Conservation (phyloP, 2,797 vertebrate genomes). For the Scyliorhinus canicula region DNA sequence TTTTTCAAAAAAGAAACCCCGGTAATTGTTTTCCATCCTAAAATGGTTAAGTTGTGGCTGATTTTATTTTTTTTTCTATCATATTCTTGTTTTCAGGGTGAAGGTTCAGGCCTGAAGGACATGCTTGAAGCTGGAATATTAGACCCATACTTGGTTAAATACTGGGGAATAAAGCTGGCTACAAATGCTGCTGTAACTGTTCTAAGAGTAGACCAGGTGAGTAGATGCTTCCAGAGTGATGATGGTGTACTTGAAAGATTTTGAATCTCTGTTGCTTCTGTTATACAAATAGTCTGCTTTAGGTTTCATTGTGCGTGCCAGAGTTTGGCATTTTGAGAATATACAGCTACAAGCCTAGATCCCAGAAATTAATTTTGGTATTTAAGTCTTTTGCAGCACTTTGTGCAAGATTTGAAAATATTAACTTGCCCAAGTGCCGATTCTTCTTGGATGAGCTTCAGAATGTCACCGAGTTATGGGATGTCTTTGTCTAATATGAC, state of each 20-base stretch:
- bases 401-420: no score
- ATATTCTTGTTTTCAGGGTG: slow-evolving; percentile 62
- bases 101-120: slow-evolving; percentile 79
- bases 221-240: slow-evolving; percentile 41
- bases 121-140: slow-evolving; percentile 80
- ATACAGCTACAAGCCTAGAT: neutral
- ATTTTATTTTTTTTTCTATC: neutral
- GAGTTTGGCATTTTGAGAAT: neutral
- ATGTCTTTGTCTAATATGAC: neutral
- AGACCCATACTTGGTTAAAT: slow-evolving; percentile 86
- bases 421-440: no score
- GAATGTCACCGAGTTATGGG: no score
- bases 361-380: neutral
- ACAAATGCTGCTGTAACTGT: slow-evolving; percentile 91
- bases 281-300: neutral
- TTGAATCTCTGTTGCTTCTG: neutral
- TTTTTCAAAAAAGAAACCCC: neutral
- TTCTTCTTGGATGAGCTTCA: no score
- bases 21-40: neutral
- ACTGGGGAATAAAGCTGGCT: slow-evolving; percentile 90
- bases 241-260: neutral
- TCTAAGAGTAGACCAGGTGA: slow-evolving; percentile 90
- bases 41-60: neutral
- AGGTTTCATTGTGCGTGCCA: neutral
- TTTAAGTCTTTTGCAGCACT: neutral